phyloP scores from a whole-genome alignment of 2,797 vertebrate species.

The Macropus fuliginosus region DNA sequence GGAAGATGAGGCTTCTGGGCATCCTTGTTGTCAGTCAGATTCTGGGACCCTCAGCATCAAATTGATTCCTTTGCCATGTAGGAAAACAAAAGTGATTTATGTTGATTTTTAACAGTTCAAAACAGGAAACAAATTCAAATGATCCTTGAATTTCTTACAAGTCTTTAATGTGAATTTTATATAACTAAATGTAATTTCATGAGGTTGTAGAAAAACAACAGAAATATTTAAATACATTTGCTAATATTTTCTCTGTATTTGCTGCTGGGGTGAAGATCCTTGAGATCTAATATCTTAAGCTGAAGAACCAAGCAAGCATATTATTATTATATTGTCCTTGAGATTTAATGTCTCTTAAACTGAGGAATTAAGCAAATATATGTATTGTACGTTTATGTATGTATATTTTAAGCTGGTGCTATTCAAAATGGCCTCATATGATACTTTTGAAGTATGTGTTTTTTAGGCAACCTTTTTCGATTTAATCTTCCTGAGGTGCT shows the following conservation, averaged over 20 bases:
- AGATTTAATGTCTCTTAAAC: background rate
- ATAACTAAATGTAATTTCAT: background rate
- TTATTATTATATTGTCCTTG: background rate
- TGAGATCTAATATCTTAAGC: background rate
- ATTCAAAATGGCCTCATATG: slow-evolving; percentile 8
- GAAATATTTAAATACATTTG: slow-evolving; percentile 7
- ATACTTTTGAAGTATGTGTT: background rate
- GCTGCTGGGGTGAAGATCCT: background rate
- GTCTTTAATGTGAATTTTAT: background rate
- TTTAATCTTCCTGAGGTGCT: slow-evolving; percentile 2
- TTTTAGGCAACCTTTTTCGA: slow-evolving; percentile 17
- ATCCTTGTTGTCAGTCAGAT: slow-evolving; percentile 56
- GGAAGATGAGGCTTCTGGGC: slow-evolving; percentile 40
- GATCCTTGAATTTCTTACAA: background rate
- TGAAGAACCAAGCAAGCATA: background rate
- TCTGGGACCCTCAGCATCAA: slow-evolving; percentile 36
- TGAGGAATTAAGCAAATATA: background rate
- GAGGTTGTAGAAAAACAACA: background rate
- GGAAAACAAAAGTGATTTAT: slow-evolving; percentile 32
- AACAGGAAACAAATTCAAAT: slow-evolving; percentile 37
- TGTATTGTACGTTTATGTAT: background rate
- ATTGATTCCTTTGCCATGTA: slow-evolving; percentile 47
- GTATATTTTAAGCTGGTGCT: background rate
- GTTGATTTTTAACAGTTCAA: slow-evolving; percentile 30
- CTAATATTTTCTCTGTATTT: background rate